Base-by-base conservation (phyloP, 1,140 invertebrate genomes). In the Penaeus chinensis region DNA sequence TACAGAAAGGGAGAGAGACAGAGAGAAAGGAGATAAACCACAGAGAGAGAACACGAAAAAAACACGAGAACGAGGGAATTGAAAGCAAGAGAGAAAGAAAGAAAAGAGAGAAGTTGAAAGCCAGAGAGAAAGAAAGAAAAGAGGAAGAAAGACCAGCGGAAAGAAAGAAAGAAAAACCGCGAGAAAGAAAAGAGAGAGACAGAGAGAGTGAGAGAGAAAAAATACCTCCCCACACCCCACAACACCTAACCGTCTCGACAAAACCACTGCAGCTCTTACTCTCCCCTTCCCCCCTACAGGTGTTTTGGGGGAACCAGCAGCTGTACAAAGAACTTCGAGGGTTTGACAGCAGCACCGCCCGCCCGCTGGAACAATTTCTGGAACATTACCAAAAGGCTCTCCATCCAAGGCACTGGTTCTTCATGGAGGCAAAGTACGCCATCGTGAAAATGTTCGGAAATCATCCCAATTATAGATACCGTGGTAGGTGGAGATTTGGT, bases 371-470 rank as follows among this genome's bases (percentile, higher is more conserved):
- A 77, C 84, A 88, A 2, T 85, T 89, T 65, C 22, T 90, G 18
- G 85, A 90, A 24, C 54, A 66, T 27, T 88, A 88, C 69, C 71
- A 77, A n/a, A 89, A 89, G 81, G 62, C 85, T 0, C 83, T 90
- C 16, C 90, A 90, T 61, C 77, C 84, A 13, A 87, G 87, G 27
- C 89, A 90, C 69, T 76, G 88, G 24, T 87, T 90, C n/a, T 78
- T 87, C 69, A 69, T 90, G 8, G 90, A 90, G 65, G 87, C 89
- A 10, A 90, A 90, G 76, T 89, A 82, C 62, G 88, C 81, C 3
- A 78, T 90, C 1, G 54, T 89, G 27, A 90, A 89, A 76, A 82
- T 89, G 37, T 89, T 88, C 69, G 88, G 90, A 0, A 90, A 89
- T 32, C 82, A 79, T 24, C 83, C 85, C 0, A 82, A 89, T 60